These are phyloP conservation scores for Rhinella marina DNA, from an alignment of 2,797 vertebrate species.

Conservation along the genomic window DNA sequence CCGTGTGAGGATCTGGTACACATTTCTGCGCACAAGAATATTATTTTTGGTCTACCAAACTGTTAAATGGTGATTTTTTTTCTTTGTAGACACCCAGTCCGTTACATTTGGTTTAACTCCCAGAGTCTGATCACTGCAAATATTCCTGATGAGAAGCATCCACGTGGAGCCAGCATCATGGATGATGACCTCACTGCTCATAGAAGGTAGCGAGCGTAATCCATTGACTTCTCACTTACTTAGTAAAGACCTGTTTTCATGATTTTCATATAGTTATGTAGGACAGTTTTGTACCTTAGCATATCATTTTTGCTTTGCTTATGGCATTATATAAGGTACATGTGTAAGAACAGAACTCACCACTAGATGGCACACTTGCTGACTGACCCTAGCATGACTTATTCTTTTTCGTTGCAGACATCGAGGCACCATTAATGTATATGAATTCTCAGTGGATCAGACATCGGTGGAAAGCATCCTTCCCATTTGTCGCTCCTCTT, in stretches of 20 bases:
- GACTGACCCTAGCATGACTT: background rate
- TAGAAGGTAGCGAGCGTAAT: conserved; percentile 79
- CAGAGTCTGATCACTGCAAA: conserved; percentile 92
- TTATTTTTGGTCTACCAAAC: background rate
- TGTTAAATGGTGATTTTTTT: background rate
- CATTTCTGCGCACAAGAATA: background rate
- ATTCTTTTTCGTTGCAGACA: conserved; percentile 74
- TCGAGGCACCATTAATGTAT: conserved; percentile 86
- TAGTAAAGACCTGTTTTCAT: background rate
- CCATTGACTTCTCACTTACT: background rate
- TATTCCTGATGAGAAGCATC: conserved; percentile 87
- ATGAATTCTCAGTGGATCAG: conserved; percentile 87
- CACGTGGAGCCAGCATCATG: conserved; percentile 83
- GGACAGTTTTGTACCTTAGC: background rate
- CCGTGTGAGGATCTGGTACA: background rate
- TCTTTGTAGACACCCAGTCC: conserved; percentile 86
- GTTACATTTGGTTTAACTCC: conserved; percentile 82
- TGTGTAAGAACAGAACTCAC: background rate
- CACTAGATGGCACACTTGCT: background rate
- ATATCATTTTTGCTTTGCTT: background rate
- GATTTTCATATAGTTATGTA: background rate
- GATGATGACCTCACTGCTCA: conserved; percentile 88
- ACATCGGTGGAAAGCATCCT: conserved; percentile 80
- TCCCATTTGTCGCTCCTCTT: conserved; percentile 89
- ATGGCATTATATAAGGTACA: background rate